Base-by-base conservation (phyloP, 2,888 invertebrate genomes). In the Trissolcus brochymenae region DNA sequence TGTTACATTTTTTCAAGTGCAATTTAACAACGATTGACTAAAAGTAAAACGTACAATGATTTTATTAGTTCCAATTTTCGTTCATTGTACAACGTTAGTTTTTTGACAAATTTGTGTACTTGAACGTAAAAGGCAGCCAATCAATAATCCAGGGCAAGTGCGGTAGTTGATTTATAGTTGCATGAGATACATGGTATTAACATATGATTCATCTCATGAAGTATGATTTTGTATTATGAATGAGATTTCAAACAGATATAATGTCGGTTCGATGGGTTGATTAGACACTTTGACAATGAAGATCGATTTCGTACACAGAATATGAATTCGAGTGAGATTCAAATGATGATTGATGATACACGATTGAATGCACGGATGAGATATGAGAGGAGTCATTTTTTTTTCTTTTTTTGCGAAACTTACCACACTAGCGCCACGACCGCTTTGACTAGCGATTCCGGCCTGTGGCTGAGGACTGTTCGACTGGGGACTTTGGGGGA, bases 341-440 rank as follows among this genome's bases (percentile, higher is more conserved):
- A 51, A 74, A 35, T 35, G 35, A 11, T 35, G 35, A 35, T 35
- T 35, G 25, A 25, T 25, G 25, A 25, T 25, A 35, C 9, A 35
- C 35, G 35, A 35, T 35, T 35, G 35, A 35, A 25, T 25, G 25
- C 25, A 25, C 11, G 35, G 9, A 35, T 35, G 35, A 35, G 25
- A 0, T 25, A 25, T 25, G 25, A 25, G 25, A 25, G 25, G 14
- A 43, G 13, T 43, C 25, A 4, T 25, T 25, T 19, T 16, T 17
- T 19, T 35, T 35, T 35, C 2, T 35, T 35, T 9, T 54, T 29
- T n/a, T 25, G 6, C 25, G 16, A 19, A 21, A 51, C 75, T 93
- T 90, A 96, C 96, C 92, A 96, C 95, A 82, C 95, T 95, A 68
- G 96, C 94, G 68, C 96, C 96, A 76, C 96, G 93, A 49, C 96